Conservation (phyloP, 2,113 vertebrate genomes). For the Oreochromis aureus region DNA sequence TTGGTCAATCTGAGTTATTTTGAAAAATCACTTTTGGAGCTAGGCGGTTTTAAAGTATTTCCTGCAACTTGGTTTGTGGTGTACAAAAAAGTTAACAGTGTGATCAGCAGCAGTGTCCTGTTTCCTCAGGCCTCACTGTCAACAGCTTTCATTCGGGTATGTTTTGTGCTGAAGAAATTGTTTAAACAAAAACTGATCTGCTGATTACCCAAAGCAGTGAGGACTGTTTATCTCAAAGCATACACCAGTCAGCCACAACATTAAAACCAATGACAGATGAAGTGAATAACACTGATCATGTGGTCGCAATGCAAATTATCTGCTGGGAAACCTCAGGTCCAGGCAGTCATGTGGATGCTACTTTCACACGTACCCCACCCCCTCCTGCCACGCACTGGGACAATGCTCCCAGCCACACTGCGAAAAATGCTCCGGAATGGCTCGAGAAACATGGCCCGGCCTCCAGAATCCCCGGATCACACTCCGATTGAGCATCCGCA, state of each 20-base stretch:
- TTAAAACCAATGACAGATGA: neutral
- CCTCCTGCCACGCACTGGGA: neutral
- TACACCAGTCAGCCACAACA: neutral
- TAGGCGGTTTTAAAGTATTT: neutral
- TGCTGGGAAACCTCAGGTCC: neutral
- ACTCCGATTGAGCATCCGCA: neutral
- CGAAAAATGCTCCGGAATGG: neutral
- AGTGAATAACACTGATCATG: neutral
- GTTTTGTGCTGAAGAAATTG: neutral
- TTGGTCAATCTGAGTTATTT: neutral
- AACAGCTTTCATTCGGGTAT: neutral
- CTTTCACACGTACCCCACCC: neutral
- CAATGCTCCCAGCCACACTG: neutral
- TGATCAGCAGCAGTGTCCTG: neutral
- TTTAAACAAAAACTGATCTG: neutral
- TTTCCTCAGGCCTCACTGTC: neutral
- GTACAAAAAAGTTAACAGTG: neutral
- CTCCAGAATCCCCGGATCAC: neutral
- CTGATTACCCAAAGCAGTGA: neutral
- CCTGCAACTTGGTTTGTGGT: neutral
- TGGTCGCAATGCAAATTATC: neutral
- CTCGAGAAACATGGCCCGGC: rapidly evolving
- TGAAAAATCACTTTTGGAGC: neutral
- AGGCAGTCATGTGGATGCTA: neutral
- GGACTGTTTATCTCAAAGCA: neutral